Percentiles rank a stretch among this genome's conserved stretches.
phyloP scores from a whole-genome alignment of 2,797 vertebrate species.

The Buceros bicornis region DNA sequence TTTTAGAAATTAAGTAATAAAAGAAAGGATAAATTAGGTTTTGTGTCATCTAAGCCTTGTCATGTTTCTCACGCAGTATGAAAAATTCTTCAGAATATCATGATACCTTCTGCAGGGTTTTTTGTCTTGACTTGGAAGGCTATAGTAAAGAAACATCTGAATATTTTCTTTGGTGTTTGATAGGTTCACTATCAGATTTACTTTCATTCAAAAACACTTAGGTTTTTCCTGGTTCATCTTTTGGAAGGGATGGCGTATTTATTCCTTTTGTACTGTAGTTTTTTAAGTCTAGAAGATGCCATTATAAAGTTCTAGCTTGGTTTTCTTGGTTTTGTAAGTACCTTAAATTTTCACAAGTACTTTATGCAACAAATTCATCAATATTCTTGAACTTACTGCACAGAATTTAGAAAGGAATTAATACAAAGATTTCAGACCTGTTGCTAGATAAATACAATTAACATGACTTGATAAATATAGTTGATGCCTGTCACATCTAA shows the following conservation, averaged over 20 bases:
- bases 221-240: not conserved
- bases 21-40: not conserved
- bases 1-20: not conserved
- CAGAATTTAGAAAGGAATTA: not conserved
- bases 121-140: not conserved
- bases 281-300: not conserved
- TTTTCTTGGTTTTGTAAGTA: not conserved
- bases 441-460: not conserved
- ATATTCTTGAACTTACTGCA: not conserved
- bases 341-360: not conserved
- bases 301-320: not conserved
- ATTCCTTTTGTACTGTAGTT: not conserved
- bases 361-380: not conserved
- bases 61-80: not conserved
- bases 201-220: not conserved
- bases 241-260: not conserved
- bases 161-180: not conserved
- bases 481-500: not conserved
- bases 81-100: not conserved
- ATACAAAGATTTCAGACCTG: not conserved
- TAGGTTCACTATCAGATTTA: not conserved
- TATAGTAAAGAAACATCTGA: not conserved
- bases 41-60: not conserved
- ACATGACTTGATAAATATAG: not conserved
- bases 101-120: not conserved